These are phyloP conservation scores for Drosophila mauritiana DNA, from an alignment of 1,140 invertebrate genomes.

Conservation along the genomic window DNA sequence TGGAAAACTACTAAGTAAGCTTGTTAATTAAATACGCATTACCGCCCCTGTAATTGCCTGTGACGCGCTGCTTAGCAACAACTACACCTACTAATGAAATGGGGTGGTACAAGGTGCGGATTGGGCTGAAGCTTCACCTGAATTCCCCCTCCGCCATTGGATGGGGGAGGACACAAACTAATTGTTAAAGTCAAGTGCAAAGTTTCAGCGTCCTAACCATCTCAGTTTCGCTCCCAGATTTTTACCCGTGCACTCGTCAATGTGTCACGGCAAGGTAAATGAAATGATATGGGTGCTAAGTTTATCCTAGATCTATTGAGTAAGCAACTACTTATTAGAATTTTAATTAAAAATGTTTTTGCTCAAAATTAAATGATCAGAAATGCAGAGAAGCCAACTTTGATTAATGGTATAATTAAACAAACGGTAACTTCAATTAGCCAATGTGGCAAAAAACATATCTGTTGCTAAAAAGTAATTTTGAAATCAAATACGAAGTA, in stretches of 20 bases:
- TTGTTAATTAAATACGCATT: constrained; percentile 82
- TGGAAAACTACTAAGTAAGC: constrained; percentile 80
- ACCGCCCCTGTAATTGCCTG: constrained; percentile 75
- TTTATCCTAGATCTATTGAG: no score
- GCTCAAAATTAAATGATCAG: not conserved
- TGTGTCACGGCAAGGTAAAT: constrained; percentile 25
- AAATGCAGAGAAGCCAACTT: not conserved
- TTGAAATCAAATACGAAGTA: constrained; percentile 38
- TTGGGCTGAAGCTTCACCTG: not conserved
- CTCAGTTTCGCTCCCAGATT: constrained; percentile 2
- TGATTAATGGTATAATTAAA: not conserved
- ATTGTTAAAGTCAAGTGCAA: constrained; percentile 64
- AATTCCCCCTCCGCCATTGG: not conserved
- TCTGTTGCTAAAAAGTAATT: constrained; percentile 17
- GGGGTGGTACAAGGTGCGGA: constrained; percentile 6
- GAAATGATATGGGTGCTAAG: not conserved
- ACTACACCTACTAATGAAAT: constrained; percentile 44
- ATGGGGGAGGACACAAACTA: constrained; percentile 36
- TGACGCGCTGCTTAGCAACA: constrained; percentile 66
- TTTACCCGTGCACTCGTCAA: constrained; percentile 24
- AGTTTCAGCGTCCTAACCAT: constrained; percentile 38
- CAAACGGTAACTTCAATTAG: constrained; percentile 9
- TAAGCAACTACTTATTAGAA: not conserved
- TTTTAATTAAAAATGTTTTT: not conserved
- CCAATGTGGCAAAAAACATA: not conserved